Base-by-base conservation (phyloP, 2,797 vertebrate genomes). In the Muscicapa comitata region DNA sequence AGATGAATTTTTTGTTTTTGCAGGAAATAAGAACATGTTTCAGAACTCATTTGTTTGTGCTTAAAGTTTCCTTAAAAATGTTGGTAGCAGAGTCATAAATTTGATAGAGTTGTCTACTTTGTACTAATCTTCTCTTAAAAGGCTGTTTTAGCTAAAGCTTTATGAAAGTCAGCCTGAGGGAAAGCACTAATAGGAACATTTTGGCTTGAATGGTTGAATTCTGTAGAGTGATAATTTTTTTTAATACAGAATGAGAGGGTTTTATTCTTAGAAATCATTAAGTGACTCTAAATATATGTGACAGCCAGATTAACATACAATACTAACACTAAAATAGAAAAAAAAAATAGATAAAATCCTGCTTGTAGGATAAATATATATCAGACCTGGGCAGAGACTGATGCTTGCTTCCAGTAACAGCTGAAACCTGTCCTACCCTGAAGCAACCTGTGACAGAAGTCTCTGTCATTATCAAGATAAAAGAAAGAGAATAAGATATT, bases 61-160 rank as follows among this genome's bases (percentile, higher is more conserved):
- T 78, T 78, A 42, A 77, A 74, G 25, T 35, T 17, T 87, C 17
- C 42, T 59, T 40, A 43, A 57, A 92, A 70, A 62, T 65, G 35
- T 15, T 29, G 7, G 4, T 71, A 67, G 23, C 20, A 53, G 15
- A 71, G 20, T 62, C 16, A 54, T 29, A 77, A 68, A 91, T 90
- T 80, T 91, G 70, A 72, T 62, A 55, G 71, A 37, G 50, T 55
- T 94, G 47, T 86, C 85, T 95, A 51, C 42, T 91, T 95, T 90
- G 73, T 19, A 65, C 47, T 96, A 93, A 95, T 94, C 87, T 62
- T 85, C 33, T 72, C 42, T 82, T 75, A 92, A 91, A 88, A 65
- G 38, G 18, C 61, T 85, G 15, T 20, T 94, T 87, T 74, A 91
- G 23, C 31, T 75, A 66, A 86, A 94, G 25, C 40, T 74, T 88